These are phyloP conservation scores for Australoheros facetus DNA, from an alignment of 2,797 vertebrate species.

Conservation along the genomic window DNA sequence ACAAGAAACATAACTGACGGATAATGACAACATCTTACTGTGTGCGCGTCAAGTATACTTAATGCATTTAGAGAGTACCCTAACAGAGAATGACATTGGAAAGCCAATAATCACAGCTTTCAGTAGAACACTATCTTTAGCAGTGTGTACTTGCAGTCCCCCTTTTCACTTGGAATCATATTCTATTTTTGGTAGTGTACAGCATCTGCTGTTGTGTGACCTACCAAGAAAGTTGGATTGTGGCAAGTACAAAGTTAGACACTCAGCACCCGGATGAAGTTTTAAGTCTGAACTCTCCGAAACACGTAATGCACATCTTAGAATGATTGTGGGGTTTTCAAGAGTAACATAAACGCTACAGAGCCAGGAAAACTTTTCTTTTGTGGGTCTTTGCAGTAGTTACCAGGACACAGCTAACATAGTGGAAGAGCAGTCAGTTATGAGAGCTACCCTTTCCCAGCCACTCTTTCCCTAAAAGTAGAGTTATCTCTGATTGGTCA, in stretches of 20 bases:
- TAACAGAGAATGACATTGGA: background rate
- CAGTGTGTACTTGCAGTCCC: background rate
- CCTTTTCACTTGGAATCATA: background rate
- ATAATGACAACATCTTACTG: conserved; percentile 2
- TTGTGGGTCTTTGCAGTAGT: conserved; percentile 1
- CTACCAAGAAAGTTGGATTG: background rate
- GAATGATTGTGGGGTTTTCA: background rate
- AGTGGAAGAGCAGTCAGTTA: background rate
- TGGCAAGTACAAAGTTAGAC: background rate
- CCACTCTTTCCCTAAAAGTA: accelerated
- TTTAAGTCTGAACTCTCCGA: background rate
- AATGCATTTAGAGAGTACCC: background rate
- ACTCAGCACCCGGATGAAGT: background rate
- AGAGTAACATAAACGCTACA: background rate
- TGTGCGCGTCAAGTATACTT: background rate
- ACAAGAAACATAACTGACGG: conserved; percentile 20
- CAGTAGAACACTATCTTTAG: background rate
- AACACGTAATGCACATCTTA: background rate
- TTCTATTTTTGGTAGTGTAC: background rate
- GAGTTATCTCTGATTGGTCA: background rate
- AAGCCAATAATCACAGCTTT: background rate
- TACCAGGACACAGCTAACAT: background rate
- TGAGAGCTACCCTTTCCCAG: no score
- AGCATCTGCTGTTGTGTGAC: background rate
- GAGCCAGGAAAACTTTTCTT: background rate